Base-by-base conservation (phyloP, 2,113 vertebrate species). In the Coturnix japonica region DNA sequence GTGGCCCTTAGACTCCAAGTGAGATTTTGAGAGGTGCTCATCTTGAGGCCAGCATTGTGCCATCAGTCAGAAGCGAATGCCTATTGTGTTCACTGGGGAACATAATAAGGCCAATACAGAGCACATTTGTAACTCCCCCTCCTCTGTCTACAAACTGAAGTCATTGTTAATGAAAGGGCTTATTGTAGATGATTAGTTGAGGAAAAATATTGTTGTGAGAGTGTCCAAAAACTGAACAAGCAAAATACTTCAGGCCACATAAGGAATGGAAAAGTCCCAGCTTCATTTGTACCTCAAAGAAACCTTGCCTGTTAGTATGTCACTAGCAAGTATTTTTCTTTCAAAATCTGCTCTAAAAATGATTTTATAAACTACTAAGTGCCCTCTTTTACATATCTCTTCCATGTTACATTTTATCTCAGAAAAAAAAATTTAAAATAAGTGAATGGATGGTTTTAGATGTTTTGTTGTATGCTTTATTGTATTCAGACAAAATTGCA, bases 11-110 rank as follows among this genome's bases (percentile, higher is more conserved):
- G 44, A 49, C 44, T 75, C 37, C 16, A n/a, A 87, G 78, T 85
- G 74, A 79, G 61, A 70, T 95, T 94, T 85, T 73, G 9, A 4
- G 28, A 92, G 78, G 87, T 85, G 77, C 54, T 95, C 12, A 18
- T 81, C 93, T 82, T 59, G 67, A 46, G 70, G 64, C 46, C 46
- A 80, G 10, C 9, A 1, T 26, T 75, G 44, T 89, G 59, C 56
- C 33, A n/a, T 80, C 69, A 54, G 49, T 78, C 81, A 75, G 61
- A 23, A 53, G 61, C 84, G 73, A 94, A 90, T 78, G 53, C 61
- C 77, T 59, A 8, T 81, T 88, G 76, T 86, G 57, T 89, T 91
- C 74, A 28, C 35, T 81, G 82, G 73, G 73, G 30, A 88, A 61
- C 35, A 88, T 85, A 81, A 82, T n/a, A 69, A 74, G 64, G 60